phyloP scores from a whole-genome alignment of 53 echinoderm and acorn worm genomes.

The Luidia sarsii region DNA sequence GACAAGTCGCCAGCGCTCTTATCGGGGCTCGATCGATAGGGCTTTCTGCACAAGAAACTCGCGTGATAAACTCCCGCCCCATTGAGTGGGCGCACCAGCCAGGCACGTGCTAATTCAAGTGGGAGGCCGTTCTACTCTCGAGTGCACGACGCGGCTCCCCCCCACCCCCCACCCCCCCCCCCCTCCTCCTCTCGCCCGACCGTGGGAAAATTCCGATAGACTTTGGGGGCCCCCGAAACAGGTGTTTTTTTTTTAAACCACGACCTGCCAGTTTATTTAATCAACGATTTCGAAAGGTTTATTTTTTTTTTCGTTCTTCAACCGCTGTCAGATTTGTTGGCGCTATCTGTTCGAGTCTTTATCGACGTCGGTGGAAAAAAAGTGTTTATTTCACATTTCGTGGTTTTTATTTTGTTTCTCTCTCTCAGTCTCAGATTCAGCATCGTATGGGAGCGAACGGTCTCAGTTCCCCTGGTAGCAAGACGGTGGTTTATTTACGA shows the following conservation, averaged over 20 bases:
- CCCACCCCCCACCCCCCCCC: too few relatives aligned
- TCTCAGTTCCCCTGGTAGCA: too few relatives aligned
- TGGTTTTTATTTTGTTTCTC: background rate
- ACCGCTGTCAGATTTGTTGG: background rate
- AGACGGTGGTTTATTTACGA: too few relatives aligned
- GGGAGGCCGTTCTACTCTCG: conserved; percentile 43
- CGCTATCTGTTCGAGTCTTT: background rate
- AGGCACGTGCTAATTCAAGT: conserved; percentile 53
- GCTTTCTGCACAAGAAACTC: background rate
- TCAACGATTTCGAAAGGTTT: conserved; percentile 13
- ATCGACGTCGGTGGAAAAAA: background rate
- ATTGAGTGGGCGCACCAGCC: background rate
- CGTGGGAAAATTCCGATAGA: conserved; percentile 60
- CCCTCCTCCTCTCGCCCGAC: conserved; percentile 10
- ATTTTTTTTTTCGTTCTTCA: background rate
- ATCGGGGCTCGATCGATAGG: conserved; percentile 3
- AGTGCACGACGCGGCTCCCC: conserved; percentile 6
- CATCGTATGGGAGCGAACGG: too few relatives aligned
- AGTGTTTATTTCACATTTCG: conserved; percentile 14
- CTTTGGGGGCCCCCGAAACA: conserved; percentile 9
- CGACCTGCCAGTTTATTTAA: conserved; percentile 52
- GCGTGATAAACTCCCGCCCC: background rate
- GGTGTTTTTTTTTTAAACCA: conserved; percentile 43
- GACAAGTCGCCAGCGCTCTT: too few relatives aligned
- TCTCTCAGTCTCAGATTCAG: too few relatives aligned